phyloP scores from a whole-genome alignment of 2,888 invertebrate genomes.

The Sycophila texana region DNA sequence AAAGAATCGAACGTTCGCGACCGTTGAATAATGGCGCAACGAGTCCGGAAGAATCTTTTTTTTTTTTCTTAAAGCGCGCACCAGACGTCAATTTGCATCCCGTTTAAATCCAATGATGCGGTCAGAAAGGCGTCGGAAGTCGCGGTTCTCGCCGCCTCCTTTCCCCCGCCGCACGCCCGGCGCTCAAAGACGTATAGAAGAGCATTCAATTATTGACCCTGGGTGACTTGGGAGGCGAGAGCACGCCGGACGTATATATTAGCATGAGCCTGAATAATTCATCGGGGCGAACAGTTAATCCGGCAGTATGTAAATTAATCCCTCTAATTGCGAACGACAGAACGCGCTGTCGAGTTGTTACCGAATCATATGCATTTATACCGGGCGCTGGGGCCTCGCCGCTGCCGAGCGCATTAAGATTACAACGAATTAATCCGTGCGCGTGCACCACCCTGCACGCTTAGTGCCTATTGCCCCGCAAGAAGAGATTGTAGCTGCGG shows the following conservation, averaged over 20 bases:
- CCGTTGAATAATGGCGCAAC: too few species aligned
- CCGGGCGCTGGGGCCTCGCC: background rate
- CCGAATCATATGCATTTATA: conserved; percentile 56
- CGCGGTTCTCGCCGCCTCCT: too few species aligned
- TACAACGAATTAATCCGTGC: conserved; percentile 54
- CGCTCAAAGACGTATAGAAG: conserved; percentile 17
- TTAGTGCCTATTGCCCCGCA: background rate
- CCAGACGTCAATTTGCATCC: too few species aligned
- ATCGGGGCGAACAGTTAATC: conserved; percentile 70
- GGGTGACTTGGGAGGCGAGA: conserved; percentile 42
- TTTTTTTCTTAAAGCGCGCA: too few species aligned
- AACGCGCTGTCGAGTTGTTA: conserved; percentile 54
- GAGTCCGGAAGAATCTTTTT: too few species aligned
- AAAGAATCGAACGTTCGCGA: too few species aligned
- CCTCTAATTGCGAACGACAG: conserved; percentile 72
- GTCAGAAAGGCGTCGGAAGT: too few species aligned
- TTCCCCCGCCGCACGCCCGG: background rate
- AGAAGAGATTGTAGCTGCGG: background rate
- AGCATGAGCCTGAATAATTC: conserved; percentile 73
- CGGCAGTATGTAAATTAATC: conserved; percentile 73
- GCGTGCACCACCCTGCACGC: conserved; percentile 38
- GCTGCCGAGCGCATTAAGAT: conserved; percentile 49
- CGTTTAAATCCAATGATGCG: too few species aligned
- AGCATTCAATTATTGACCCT: conserved; percentile 65
- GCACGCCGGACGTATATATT: conserved; percentile 59